Evolutionary conservation across 1,140 invertebrate genomes (phyloP).

Genomic region (Brachionus angularis): DNA sequence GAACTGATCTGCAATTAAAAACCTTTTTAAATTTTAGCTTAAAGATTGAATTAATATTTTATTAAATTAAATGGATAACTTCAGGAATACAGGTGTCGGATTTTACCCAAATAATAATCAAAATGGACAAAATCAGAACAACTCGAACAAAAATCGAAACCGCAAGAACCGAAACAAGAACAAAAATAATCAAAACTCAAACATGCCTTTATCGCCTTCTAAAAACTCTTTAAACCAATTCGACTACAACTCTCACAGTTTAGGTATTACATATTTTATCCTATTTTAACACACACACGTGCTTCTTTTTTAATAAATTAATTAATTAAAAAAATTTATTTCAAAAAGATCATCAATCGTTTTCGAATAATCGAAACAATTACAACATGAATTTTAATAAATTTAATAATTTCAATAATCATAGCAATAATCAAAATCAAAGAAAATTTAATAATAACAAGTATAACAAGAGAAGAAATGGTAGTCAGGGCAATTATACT

Average conservation of each 20-base stretch:
- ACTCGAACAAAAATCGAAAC: conserved; percentile 7
- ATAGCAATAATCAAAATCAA: conserved; percentile 7
- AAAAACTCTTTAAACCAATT: neutral
- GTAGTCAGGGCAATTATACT: conserved; percentile 22
- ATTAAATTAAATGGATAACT: conserved; percentile 14
- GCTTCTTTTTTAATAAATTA: too few relatives aligned
- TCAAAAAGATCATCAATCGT: conserved; percentile 4
- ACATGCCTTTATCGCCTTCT: neutral
- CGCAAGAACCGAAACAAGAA: conserved; percentile 6
- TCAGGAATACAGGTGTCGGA: neutral
- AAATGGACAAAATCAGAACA: neutral
- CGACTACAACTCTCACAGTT: neutral
- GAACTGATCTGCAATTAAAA: too few relatives aligned
- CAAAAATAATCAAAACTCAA: neutral
- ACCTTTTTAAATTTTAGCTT: conserved; percentile 34
- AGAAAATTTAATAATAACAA: neutral
- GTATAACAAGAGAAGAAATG: conserved; percentile 16
- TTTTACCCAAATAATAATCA: conserved; percentile 6
- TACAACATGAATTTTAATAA: neutral
- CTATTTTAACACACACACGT: neutral
- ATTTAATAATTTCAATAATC: neutral
- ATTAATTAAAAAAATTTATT: too few relatives aligned
- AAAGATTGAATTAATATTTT: neutral
- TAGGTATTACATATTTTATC: neutral
- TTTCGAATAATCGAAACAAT: too few relatives aligned